Conservation (phyloP, 2,797 vertebrate genomes). For the Clarias laeviceps region DNA sequence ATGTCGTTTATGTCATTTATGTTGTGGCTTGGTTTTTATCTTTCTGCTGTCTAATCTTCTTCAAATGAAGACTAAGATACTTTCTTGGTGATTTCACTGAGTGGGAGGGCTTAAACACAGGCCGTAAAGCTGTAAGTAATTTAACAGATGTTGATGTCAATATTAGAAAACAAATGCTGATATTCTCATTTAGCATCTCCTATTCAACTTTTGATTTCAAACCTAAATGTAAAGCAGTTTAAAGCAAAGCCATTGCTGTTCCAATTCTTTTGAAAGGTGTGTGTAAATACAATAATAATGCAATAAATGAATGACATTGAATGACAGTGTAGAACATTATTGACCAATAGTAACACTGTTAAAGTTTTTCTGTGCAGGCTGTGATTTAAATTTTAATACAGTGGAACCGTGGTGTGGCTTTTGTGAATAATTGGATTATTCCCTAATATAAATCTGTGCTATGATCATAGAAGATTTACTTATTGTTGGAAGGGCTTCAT, state of each 20-base stretch:
- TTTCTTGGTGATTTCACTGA: not conserved
- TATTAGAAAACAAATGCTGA: not conserved
- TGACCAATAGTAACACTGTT: not conserved
- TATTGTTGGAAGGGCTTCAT: not conserved
- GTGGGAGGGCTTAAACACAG: not conserved
- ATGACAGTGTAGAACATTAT: not conserved
- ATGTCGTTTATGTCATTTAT: too few species aligned
- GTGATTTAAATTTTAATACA: not conserved
- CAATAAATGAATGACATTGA: not conserved
- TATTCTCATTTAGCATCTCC: not conserved
- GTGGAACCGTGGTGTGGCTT: not conserved
- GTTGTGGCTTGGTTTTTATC: not conserved
- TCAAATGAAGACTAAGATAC: not conserved
- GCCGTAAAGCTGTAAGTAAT: not conserved
- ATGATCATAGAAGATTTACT: not conserved
- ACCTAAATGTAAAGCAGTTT: not conserved
- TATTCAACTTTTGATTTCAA: not conserved
- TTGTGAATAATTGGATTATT: constrained; percentile 28
- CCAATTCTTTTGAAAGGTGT: not conserved
- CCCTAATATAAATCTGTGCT: constrained; percentile 8
- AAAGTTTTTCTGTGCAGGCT: not conserved
- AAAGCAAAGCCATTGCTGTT: not conserved
- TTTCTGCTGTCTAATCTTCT: not conserved
- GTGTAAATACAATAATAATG: not conserved
- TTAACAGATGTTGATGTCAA: not conserved